Evolutionary conservation across 1,140 invertebrate genomes (phyloP).

Genomic region (Brachionus koreanus): DNA sequence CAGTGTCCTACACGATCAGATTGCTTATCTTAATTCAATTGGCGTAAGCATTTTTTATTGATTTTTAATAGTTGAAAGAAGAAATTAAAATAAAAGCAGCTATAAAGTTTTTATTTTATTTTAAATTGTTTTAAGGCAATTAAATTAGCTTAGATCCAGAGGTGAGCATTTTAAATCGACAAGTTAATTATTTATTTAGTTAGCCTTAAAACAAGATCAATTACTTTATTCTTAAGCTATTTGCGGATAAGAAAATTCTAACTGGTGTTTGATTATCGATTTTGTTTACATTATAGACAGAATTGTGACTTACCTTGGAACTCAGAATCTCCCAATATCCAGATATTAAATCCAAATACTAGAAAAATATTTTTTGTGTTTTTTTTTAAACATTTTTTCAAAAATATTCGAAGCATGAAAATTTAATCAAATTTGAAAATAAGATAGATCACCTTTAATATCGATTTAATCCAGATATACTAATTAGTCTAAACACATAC

Average conservation of each 20-base stretch:
- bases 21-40: background rate
- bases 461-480: conserved; percentile 27
- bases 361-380: background rate
- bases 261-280: background rate
- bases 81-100: background rate
- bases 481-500: conserved; percentile 20
- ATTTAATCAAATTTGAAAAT: conserved; percentile 26
- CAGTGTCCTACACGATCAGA: background rate
- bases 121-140: background rate
- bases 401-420: conserved; percentile 31
- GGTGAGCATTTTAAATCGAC: conserved; percentile 6
- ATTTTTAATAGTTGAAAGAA: conserved; percentile 8
- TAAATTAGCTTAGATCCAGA: background rate
- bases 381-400: background rate
- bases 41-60: background rate
- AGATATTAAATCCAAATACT: background rate
- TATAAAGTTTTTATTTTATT: background rate
- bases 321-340: conserved; percentile 5
- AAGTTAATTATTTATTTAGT: background rate
- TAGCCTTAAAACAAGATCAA: background rate
- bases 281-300: conserved; percentile 8
- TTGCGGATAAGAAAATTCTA: conserved; percentile 14
- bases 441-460: conserved; percentile 28
- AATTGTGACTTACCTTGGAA: conserved; percentile 21
- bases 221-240: background rate